phyloP scores from a whole-genome alignment of 2,888 invertebrate genomes.

The Sericinus montela region DNA sequence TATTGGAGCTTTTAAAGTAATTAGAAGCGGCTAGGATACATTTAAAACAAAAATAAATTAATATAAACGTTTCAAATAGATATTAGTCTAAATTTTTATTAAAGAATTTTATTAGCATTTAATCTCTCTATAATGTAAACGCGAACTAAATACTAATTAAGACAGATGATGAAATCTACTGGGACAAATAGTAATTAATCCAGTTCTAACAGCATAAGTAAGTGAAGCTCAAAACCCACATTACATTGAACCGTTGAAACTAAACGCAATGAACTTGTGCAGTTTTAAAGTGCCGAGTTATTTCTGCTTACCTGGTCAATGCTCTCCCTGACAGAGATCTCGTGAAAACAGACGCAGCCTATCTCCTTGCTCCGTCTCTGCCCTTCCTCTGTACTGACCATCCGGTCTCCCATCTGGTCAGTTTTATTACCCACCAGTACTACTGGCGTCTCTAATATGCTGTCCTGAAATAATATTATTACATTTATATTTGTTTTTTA shows the following conservation, averaged over 20 bases:
- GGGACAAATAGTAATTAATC: no score
- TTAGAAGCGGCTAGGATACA: no score
- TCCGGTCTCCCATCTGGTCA: slow-evolving; percentile 88
- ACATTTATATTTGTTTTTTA: no score
- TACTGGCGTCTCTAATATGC: slow-evolving; percentile 84
- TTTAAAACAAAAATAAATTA: no score
- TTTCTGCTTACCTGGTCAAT: slow-evolving; percentile 83
- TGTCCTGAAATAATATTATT: slow-evolving; percentile 66
- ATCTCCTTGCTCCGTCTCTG: slow-evolving; percentile 86
- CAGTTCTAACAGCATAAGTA: neutral
- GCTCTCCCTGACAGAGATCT: slow-evolving; percentile 91
- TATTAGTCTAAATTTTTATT: no score
- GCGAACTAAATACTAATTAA: no score
- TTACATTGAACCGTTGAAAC: slow-evolving; percentile 19
- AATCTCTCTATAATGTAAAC: no score
- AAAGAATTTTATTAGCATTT: no score
- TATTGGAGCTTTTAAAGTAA: no score
- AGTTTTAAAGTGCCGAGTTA: slow-evolving; percentile 14
- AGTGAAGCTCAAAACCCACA: slow-evolving; percentile 3
- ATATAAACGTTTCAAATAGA: no score
- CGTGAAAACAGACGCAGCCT: slow-evolving; percentile 90
- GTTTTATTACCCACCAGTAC: slow-evolving; percentile 90
- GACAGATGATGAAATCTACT: no score
- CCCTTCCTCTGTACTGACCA: slow-evolving; percentile 88
- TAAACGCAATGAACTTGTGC: slow-evolving; percentile 14